Base-by-base conservation (phyloP, 1,140 invertebrate genomes). In the Rhopalosiphum maidis region DNA sequence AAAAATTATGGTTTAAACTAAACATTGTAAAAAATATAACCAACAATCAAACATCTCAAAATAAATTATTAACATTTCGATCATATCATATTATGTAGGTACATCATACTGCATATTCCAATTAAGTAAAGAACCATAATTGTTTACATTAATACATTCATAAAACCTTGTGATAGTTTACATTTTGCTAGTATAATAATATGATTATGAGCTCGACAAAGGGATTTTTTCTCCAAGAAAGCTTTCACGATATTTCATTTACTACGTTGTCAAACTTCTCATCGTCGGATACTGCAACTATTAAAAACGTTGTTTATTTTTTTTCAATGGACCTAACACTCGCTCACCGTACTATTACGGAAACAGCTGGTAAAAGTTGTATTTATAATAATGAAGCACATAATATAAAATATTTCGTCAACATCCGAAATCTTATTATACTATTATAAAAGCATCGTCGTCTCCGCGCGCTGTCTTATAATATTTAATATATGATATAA, bases 391-490 rank as follows among this genome's bases (percentile, higher is more conserved):
- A 77, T 77, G 60, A 77, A n/a, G 60, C 15, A 18, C 60, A 77
- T n/a, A n/a, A 77, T n/a, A 77, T 77, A 77, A 77, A 77, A 77
- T 68, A 77, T 77, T n/a, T 77, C 30, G n/a, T 77, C 30, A 77
- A 77, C 60, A 77, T 77, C 60, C 15, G n/a, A 77, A n/a, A 15
- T 77, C 11, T n/a, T 77, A 77, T 77, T 77, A 77, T 77, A 77
- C 60, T n/a, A 77, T 77, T 77, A 35, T 77, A 77, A 77, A 77
- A 77, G 60, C 60, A 15, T n/a, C 30, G 30, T 77, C n/a, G 15
- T 77, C 15, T n/a, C 15, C 60, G 4, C 60, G 4, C 15, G 15
- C 60, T n/a, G 5, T 77, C n/a, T 35, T 35, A 77, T n/a, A 77
- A 77, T 68, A 77, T 77, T 77, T 77, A n/a, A 77, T 77, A 77